Conservation (phyloP, 2,797 vertebrate genomes). For the Trichosurus vulpecula region DNA sequence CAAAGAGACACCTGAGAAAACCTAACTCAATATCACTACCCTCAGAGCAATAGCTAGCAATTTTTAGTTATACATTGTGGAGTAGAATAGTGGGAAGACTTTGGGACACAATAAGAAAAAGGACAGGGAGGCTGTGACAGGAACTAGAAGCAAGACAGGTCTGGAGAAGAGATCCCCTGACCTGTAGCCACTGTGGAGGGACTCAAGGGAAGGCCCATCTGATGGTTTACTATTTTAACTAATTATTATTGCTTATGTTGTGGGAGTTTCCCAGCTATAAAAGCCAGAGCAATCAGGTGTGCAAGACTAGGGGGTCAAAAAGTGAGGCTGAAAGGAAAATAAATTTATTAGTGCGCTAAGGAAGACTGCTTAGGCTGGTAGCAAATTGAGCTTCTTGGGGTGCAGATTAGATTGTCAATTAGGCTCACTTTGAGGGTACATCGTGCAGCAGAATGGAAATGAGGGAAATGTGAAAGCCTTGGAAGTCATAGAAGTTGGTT, state of each 20-base stretch:
- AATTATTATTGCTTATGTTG: background rate
- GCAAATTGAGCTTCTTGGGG: background rate
- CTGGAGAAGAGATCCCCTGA: background rate
- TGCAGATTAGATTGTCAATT: background rate
- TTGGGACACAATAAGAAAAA: background rate
- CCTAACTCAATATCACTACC: background rate
- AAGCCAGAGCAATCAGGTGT: background rate
- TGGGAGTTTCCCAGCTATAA: background rate
- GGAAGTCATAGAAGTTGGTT: background rate
- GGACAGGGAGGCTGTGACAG: background rate
- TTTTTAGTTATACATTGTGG: background rate
- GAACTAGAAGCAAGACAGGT: background rate
- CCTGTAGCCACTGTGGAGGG: background rate
- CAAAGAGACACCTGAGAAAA: background rate
- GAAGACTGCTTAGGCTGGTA: background rate
- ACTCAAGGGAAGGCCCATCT: background rate
- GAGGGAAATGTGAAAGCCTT: background rate
- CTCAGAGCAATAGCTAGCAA: background rate
- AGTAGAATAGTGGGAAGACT: background rate
- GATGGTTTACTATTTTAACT: background rate
- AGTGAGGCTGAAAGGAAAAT: background rate
- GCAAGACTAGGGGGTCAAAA: background rate
- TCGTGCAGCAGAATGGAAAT: background rate
- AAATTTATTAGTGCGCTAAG: background rate
- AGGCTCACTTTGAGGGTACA: background rate